Evolutionary conservation across 2,113 vertebrate species (phyloP).

Genomic region (Lycocorax pyrrhopterus): DNA sequence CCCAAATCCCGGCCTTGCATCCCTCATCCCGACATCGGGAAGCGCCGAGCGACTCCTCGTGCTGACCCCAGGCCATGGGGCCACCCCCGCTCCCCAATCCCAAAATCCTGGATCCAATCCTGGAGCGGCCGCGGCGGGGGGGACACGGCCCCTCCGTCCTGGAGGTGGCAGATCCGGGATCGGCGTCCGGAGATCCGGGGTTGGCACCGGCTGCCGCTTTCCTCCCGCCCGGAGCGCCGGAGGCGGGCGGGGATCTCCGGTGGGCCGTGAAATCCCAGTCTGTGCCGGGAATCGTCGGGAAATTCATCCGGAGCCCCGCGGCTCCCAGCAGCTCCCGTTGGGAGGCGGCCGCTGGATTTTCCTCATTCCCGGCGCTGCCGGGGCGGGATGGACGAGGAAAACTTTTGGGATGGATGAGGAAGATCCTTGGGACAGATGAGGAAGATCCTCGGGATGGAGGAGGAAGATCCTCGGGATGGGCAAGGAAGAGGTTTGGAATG

Average conservation of each 20-base stretch:
- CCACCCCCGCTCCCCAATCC: neutral
- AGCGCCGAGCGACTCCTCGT: neutral
- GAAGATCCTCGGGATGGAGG: neutral
- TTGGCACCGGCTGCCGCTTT: neutral
- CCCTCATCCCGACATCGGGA: neutral
- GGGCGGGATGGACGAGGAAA: neutral
- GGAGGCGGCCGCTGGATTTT: neutral
- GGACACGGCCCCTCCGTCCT: neutral
- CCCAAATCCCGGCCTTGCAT: neutral
- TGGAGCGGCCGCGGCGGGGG: too few relatives aligned
- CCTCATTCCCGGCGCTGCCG: neutral
- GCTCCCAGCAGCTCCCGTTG: neutral
- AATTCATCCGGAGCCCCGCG: neutral
- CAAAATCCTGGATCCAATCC: neutral
- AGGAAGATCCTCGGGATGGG: neutral
- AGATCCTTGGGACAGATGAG: neutral
- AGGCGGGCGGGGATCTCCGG: neutral
- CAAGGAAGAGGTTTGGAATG: neutral
- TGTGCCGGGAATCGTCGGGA: neutral
- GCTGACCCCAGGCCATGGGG: neutral
- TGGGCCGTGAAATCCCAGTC: neutral
- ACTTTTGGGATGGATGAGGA: neutral
- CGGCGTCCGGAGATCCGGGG: accelerated
- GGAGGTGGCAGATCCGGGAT: neutral
- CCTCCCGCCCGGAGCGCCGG: neutral